Evolutionary conservation across 2,797 vertebrate species (phyloP), one percentile per base, ranked within the genome.

Genomic region (Danio tinwini): DNA sequence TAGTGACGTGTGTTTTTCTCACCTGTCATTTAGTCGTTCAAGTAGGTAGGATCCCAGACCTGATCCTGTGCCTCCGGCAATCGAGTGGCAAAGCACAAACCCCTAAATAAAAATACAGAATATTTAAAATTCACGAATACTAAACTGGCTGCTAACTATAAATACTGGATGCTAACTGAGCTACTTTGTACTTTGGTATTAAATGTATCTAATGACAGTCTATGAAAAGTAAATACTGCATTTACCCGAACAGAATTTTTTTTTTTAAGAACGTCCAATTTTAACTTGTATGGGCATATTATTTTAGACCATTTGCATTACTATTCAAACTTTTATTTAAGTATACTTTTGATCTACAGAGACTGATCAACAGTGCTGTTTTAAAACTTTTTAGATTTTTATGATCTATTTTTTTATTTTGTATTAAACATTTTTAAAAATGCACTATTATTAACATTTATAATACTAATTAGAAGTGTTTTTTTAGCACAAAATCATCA

Each of bases 1-100:
- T 56, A 69, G 37, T 14, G 16, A 39, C 39, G 56, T 58, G 74
- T 49, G 40, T 59, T 21, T 84, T 84, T 40, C 86, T 81, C 85
- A 98, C 97, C 98, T 96, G 95, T 99, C 97, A 61, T 99, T 99
- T 83, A 99, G 93, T 44, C 94, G 95, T 88, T 99, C 97, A 88
- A 99, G 89, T 17, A 99, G 95, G 81, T 99, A 99, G 0, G 97
- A 98, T 50, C 97, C 96, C 83, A 98, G 91, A 40, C 97, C 97
- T 0, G 96, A 98, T 63, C 97, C 97, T 0, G 97, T 98, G 37
- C 96, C 97, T 13, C 97, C 96, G 3, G 97, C 97, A 0, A 99
- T 99, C 75, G 97, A 98, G 85, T 98, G 97, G 88, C 97, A 99
- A 80, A 98, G 92, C 80, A 99, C 97, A 78, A 99, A 99, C 3